These are phyloP conservation scores for Chironomus tentans DNA, from an alignment of 2,888 invertebrate genomes.

Conservation along the genomic window DNA sequence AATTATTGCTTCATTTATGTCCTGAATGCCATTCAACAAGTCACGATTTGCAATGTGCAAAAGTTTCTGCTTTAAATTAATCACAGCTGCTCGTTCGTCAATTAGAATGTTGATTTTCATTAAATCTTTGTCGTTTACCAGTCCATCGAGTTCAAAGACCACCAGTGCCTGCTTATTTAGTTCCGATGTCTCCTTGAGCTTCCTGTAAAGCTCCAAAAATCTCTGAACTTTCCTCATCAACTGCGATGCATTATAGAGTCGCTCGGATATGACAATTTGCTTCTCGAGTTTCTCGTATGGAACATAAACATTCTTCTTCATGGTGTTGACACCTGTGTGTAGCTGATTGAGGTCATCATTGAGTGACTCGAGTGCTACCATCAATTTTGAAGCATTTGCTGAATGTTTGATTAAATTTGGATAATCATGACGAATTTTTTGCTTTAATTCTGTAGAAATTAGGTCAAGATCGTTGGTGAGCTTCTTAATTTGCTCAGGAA, in stretches of 20 bases:
- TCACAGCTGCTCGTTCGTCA: slow-evolving; percentile 62
- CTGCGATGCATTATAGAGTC: slow-evolving; percentile 81
- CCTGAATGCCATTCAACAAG: slow-evolving; percentile 67
- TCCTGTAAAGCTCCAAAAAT: slow-evolving; percentile 67
- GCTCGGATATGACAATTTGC: slow-evolving; percentile 69
- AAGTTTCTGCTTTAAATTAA: slow-evolving; percentile 61
- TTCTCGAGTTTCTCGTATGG: slow-evolving; percentile 73
- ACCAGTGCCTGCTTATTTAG: slow-evolving; percentile 75
- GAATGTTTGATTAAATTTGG: slow-evolving; percentile 86
- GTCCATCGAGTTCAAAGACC: slow-evolving; percentile 74
- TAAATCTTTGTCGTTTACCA: slow-evolving; percentile 73
- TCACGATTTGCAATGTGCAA: slow-evolving; percentile 71
- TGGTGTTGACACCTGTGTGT: slow-evolving; percentile 61
- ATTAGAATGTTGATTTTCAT: slow-evolving; percentile 73
- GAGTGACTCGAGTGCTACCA: slow-evolving; percentile 75
- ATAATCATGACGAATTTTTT: slow-evolving; percentile 80
- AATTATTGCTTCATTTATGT: slow-evolving; percentile 58
- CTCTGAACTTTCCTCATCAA: slow-evolving; percentile 73
- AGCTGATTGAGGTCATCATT: slow-evolving; percentile 71
- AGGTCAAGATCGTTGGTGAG: slow-evolving; percentile 58
- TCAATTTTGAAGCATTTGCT: slow-evolving; percentile 56
- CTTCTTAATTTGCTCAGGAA: slow-evolving; percentile 61
- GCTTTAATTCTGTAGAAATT: slow-evolving; percentile 63
- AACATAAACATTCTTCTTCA: slow-evolving; percentile 54
- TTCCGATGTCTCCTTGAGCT: slow-evolving; percentile 60